phyloP scores from a whole-genome alignment of 2,797 vertebrate genomes.

The Molossus molossus region DNA sequence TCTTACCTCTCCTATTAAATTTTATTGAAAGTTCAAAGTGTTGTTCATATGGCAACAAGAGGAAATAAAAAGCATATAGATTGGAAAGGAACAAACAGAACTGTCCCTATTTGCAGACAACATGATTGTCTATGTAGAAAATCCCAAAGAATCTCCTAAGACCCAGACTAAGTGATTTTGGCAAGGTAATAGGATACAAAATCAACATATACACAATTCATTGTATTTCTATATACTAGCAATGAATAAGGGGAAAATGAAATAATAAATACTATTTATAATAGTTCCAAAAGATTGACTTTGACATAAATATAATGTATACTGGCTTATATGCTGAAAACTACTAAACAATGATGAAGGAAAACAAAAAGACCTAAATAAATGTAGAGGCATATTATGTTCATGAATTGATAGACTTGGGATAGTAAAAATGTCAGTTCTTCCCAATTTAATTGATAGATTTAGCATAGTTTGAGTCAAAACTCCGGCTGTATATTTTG shows the following conservation, averaged over 20 bases:
- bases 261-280: not conserved
- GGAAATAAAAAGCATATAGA: not conserved
- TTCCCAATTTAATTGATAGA: too few species aligned
- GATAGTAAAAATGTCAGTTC: too few species aligned
- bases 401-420: too few species aligned
- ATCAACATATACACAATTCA: not conserved
- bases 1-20: conserved; percentile 8
- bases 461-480: too few species aligned
- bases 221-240: too few species aligned
- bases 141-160: not conserved
- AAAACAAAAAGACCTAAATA: too few species aligned
- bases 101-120: too few species aligned
- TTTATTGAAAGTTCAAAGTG: conserved; percentile 12
- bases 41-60: not conserved
- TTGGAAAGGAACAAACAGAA: not conserved
- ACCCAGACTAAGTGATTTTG: not conserved
- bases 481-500: too few species aligned
- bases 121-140: not conserved
- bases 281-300: not conserved
- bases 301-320: too few species aligned
- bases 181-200: not conserved
- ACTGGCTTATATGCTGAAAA: too few species aligned
- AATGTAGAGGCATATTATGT: too few species aligned
- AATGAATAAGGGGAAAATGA: not conserved
- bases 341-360: too few species aligned